Evolutionary conservation across 2,113 vertebrate genomes (phyloP).

Genomic region (Poeciliopsis prolifica): DNA sequence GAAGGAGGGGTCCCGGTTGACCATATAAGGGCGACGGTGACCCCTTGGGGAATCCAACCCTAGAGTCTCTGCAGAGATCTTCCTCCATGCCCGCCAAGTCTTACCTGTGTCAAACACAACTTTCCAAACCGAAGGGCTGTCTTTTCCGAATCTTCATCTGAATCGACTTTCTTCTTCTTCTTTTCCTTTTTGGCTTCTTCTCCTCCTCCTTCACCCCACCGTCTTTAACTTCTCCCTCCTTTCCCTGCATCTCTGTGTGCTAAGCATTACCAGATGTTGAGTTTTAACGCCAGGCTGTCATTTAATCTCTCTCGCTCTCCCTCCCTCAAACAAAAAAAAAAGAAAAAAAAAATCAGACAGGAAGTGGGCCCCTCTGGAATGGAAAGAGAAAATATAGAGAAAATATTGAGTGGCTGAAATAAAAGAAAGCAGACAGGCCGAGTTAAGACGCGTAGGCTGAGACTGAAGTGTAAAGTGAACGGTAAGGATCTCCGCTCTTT

Average conservation of each 20-base stretch:
- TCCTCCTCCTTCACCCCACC: slow-evolving; percentile 48
- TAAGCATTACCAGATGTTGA: slow-evolving; percentile 99
- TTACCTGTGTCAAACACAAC: slow-evolving; percentile 51
- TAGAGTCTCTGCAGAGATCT: slow-evolving; percentile 82
- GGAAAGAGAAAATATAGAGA: slow-evolving; percentile 87
- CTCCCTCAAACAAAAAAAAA: slow-evolving; percentile 73
- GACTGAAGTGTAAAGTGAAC: slow-evolving; percentile 46
- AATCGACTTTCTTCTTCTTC: slow-evolving; percentile 54
- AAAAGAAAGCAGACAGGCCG: slow-evolving; percentile 54
- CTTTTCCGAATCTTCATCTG: slow-evolving; percentile 56
- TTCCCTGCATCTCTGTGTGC: slow-evolving; percentile 75
- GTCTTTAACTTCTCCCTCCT: slow-evolving; percentile 68
- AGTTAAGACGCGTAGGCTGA: slow-evolving; percentile 54
- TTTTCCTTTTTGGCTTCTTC: slow-evolving; percentile 18
- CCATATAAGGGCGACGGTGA: slow-evolving; percentile 97
- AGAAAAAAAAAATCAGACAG: slow-evolving; percentile 90
- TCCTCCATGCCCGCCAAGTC: slow-evolving; percentile 40
- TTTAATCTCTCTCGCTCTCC: slow-evolving; percentile 91
- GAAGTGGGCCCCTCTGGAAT: slow-evolving; percentile 99
- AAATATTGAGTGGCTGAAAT: slow-evolving; percentile 75
- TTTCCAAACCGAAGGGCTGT: slow-evolving; percentile 28
- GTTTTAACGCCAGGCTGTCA: slow-evolving; percentile 99
- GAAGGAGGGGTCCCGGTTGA: slow-evolving; percentile 90
- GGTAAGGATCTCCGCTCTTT: slow-evolving; percentile 1
- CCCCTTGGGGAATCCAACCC: slow-evolving; percentile 86